Evolutionary conservation across 2,113 vertebrate genomes (phyloP).

Genomic region (Microtus ochrogaster): DNA sequence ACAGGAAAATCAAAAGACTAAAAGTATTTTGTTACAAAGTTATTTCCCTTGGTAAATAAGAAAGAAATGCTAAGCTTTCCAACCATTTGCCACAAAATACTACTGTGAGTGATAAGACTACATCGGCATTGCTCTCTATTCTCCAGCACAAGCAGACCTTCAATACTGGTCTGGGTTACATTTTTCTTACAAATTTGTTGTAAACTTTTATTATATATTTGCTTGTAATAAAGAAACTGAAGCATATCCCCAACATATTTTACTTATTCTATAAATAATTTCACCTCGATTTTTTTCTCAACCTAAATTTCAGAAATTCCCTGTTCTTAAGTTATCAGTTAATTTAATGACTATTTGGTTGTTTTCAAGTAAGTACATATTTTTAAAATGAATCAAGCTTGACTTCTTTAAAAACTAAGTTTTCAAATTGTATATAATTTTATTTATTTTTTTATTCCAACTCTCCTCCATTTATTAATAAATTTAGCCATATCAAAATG

Average conservation of each 20-base stretch:
- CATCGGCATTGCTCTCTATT: not conserved
- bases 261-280: not conserved
- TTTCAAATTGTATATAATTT: too few species aligned
- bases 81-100: not conserved
- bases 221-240: not conserved
- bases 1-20: not conserved
- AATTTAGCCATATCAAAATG: too few species aligned
- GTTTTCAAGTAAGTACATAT: not conserved
- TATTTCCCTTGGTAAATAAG: not conserved
- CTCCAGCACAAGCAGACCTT: not conserved
- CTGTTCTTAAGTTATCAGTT: not conserved
- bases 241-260: not conserved
- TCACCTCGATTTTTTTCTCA: not conserved
- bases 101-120: not conserved
- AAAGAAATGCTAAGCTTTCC: not conserved
- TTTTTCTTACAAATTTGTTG: not conserved
- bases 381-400: not conserved
- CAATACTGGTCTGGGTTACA: not conserved
- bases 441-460: too few species aligned
- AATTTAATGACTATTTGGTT: not conserved
- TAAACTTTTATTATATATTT: not conserved
- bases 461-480: too few species aligned
- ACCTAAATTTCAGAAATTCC: not conserved
- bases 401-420: not conserved
- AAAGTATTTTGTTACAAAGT: not conserved